Conservation (phyloP, 2,797 vertebrate species). For the Neosilurus mollespiculum region DNA sequence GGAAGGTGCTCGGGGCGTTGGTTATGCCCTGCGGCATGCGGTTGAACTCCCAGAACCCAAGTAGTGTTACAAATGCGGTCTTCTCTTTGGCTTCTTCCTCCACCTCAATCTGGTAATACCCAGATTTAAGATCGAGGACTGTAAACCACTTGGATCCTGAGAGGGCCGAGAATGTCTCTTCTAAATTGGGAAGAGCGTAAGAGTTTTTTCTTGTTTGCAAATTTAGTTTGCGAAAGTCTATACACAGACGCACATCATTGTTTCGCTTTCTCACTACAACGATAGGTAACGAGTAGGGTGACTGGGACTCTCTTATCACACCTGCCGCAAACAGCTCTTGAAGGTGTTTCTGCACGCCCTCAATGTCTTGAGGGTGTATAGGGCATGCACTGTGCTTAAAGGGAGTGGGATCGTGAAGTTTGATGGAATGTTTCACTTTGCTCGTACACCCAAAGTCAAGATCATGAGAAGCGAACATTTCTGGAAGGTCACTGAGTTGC, state of each 20-base stretch:
- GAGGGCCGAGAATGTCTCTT: constrained; percentile 12
- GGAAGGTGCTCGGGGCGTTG: background rate
- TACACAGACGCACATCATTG: too few relatives aligned
- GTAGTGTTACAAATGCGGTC: too few relatives aligned
- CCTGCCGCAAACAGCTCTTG: background rate
- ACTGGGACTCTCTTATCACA: constrained; percentile 26
- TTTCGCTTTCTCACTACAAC: background rate
- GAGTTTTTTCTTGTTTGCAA: background rate
- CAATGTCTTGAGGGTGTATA: constrained; percentile 11
- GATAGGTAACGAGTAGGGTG: background rate
- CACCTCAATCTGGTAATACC: too few relatives aligned
- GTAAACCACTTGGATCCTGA: constrained; percentile 31
- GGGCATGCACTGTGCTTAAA: background rate
- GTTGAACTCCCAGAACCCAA: too few relatives aligned
- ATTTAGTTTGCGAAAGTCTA: too few relatives aligned
- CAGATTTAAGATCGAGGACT: background rate
- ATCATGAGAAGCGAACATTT: background rate
- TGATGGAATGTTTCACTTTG: constrained; percentile 8
- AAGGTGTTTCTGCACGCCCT: background rate
- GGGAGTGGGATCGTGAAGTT: background rate
- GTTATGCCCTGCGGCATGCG: background rate
- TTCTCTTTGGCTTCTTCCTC: too few relatives aligned
- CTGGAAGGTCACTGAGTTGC: too few relatives aligned
- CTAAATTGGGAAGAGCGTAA: constrained; percentile 31
- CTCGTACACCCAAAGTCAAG: constrained; percentile 7